Conservation (phyloP, 2,113 vertebrate genomes). For the Myotis davidii region DNA sequence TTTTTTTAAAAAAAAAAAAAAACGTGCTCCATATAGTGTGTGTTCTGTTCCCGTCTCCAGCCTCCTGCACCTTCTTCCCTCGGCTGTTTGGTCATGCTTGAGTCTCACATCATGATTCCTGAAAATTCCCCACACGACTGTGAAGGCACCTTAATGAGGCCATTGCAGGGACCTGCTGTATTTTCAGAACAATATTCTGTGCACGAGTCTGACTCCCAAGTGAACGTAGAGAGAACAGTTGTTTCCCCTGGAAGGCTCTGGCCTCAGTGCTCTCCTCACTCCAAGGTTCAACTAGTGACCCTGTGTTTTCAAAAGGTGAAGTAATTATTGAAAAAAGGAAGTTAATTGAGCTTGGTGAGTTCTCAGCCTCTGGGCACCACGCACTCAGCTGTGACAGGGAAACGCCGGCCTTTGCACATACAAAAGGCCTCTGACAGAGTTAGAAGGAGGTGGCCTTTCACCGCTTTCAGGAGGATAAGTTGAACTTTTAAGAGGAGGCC, state of each 20-base stretch:
- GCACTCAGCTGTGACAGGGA: not conserved
- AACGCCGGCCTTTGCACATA: not conserved
- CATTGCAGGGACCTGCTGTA: not conserved
- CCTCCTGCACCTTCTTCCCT: not conserved
- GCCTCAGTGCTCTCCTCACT: not conserved
- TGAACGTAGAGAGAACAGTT: not conserved
- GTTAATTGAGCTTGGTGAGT: not conserved
- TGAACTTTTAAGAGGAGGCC: not conserved
- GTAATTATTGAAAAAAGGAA: not conserved
- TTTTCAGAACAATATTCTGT: not conserved
- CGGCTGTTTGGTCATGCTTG: not conserved
- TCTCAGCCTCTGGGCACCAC: not conserved
- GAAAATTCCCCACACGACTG: rapidly evolving
- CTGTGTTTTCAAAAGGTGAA: not conserved
- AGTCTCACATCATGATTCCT: not conserved
- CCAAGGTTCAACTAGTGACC: not conserved
- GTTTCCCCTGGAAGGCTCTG: not conserved
- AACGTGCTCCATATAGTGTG: not conserved
- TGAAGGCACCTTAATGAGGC: not conserved
- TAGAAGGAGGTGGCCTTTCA: not conserved
- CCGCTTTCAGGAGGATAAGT: not conserved
- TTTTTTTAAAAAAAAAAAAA: too few species aligned
- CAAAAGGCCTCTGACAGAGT: not conserved
- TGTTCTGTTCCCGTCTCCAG: not conserved
- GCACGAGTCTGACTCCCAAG: not conserved